Evolutionary conservation across 2,797 vertebrate species (phyloP).

Genomic region (Limnodromus scolopaceus): DNA sequence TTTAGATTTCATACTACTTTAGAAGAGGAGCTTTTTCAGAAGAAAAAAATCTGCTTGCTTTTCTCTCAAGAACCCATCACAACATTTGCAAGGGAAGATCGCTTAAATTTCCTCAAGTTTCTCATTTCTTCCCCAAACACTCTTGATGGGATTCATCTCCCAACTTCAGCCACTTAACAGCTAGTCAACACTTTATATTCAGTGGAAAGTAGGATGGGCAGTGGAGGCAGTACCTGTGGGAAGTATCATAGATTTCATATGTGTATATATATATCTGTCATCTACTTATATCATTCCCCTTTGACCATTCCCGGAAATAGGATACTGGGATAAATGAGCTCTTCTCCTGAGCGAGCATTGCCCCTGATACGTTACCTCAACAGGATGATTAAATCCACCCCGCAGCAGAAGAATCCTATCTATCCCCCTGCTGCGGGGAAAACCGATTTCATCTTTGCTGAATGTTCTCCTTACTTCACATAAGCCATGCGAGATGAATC

Average conservation of each 20-base stretch:
- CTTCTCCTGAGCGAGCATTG: not conserved
- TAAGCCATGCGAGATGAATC: not conserved
- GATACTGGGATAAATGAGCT: not conserved
- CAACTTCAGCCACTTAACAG: conserved; percentile 17
- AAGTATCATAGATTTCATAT: not conserved
- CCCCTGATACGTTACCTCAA: not conserved
- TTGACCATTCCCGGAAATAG: not conserved
- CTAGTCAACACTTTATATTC: conserved; percentile 15
- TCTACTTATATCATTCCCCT: not conserved
- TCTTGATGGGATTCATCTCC: not conserved
- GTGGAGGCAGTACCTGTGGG: conserved; percentile 1
- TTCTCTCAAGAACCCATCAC: not conserved
- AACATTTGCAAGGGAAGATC: not conserved
- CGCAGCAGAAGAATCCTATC: not conserved
- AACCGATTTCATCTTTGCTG: not conserved
- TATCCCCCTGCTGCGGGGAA: not conserved
- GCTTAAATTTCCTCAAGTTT: not conserved
- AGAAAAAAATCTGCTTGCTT: not conserved
- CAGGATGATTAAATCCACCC: not conserved
- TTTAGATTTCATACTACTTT: conserved; percentile 45
- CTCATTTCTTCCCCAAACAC: not conserved
- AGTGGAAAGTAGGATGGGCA: conserved; percentile 13
- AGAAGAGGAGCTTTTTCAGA: conserved; percentile 7
- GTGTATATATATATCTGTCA: not conserved
- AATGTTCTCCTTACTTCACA: not conserved